Percentiles rank a stretch among this genome's conserved stretches.
Conservation (phyloP, 2,888 invertebrate species). For the Lysandra bellargus region DNA sequence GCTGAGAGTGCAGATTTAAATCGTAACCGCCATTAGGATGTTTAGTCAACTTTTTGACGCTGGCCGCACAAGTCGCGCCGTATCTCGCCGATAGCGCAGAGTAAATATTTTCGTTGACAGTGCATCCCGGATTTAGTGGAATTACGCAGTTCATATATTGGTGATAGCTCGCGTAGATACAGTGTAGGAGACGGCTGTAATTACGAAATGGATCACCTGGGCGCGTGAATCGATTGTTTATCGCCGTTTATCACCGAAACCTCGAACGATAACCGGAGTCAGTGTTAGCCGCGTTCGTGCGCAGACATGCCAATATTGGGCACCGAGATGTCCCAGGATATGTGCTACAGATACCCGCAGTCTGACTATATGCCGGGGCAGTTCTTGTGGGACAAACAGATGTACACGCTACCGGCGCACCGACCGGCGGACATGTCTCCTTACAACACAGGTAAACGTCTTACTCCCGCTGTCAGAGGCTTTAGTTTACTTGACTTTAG, state of each 20-base stretch:
- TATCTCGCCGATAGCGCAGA: not conserved
- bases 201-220: constrained; percentile 58
- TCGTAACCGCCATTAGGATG: not conserved
- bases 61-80: constrained; percentile 6
- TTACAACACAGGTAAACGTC: constrained; percentile 47
- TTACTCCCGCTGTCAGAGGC: too few relatives aligned
- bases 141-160: not conserved
- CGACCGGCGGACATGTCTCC: constrained; percentile 46
- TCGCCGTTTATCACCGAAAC: constrained; percentile 48
- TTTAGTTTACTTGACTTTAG: too few relatives aligned
- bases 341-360: constrained; percentile 57
- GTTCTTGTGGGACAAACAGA: constrained; percentile 64
- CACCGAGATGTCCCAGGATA: constrained; percentile 64
- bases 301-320: constrained; percentile 73
- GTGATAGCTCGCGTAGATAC: constrained; percentile 34
- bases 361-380: constrained; percentile 57
- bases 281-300: constrained; percentile 48
- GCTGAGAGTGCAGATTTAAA: constrained; percentile 26
- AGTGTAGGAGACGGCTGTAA: constrained; percentile 44
- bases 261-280: constrained; percentile 53
- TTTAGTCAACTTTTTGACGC: constrained; percentile 28
- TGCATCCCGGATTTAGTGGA: constrained; percentile 27
- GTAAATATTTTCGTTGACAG: constrained; percentile 13
- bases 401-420: constrained; percentile 52
- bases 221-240: constrained; percentile 48